Conservation (phyloP, 92 coral and sea anemone genomes). For the Heteractis magnifica region DNA sequence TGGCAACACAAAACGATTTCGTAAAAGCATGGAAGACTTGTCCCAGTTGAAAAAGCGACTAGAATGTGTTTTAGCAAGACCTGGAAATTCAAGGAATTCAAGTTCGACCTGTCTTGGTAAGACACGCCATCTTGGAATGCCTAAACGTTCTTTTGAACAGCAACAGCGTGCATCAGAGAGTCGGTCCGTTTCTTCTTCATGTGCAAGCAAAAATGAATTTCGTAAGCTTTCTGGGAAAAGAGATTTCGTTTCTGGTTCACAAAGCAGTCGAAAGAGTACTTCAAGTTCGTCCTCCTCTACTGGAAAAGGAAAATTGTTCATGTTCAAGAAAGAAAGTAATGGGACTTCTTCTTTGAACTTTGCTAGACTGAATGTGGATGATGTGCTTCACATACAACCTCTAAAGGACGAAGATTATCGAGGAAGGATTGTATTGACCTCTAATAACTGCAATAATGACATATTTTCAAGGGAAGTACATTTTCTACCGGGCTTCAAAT, state of each 20-base stretch:
- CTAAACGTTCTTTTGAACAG: slow-evolving; percentile 8
- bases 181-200: not conserved
- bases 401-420: slow-evolving; percentile 23
- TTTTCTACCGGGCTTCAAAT: slow-evolving; percentile 30
- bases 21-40: slow-evolving; percentile 3
- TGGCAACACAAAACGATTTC: not conserved
- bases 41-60: slow-evolving; percentile 15
- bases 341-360: slow-evolving; percentile 3
- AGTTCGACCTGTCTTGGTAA: slow-evolving; percentile 6
- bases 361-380: slow-evolving; percentile 22
- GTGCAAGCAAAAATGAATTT: not conserved
- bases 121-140: slow-evolving; percentile 42
- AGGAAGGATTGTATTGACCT: slow-evolving; percentile 30
- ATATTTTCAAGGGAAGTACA: slow-evolving; percentile 6
- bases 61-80: slow-evolving; percentile 14
- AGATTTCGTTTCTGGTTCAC: not conserved
- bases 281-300: not conserved
- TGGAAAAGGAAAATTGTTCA: slow-evolving; percentile 12
- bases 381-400: slow-evolving; percentile 21
- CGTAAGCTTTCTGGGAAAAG: not conserved
- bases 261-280: not conserved
- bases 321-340: slow-evolving; percentile 12
- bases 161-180: not conserved
- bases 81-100: slow-evolving; percentile 8
- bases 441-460: slow-evolving; percentile 2